These are phyloP conservation scores for Heterohyrax brucei DNA, from an alignment of 2,797 vertebrate species.

Conservation along the genomic window DNA sequence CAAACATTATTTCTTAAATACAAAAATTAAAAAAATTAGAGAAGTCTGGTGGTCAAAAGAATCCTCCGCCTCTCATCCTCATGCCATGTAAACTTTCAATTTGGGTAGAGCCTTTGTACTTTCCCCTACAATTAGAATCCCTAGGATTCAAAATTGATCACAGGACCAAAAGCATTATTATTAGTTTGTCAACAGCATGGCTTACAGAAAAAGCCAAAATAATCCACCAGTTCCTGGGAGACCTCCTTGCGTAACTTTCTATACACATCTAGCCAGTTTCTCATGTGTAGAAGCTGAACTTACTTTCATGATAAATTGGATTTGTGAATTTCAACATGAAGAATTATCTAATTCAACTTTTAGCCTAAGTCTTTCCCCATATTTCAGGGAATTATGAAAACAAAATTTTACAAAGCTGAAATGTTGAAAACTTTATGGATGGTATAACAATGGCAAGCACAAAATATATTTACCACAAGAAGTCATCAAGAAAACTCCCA, in stretches of 20 bases:
- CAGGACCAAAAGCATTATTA: conserved; percentile 14
- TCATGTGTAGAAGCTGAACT: not conserved
- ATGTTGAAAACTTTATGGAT: conserved; percentile 1
- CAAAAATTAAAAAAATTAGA: conserved; percentile 8
- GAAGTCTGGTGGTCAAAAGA: not conserved
- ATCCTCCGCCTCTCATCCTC: not conserved
- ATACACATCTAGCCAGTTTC: not conserved
- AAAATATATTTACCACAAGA: conserved; percentile 7
- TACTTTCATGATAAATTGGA: not conserved
- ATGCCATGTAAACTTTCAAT: not conserved
- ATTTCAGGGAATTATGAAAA: conserved; percentile 18
- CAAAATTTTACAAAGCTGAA: not conserved
- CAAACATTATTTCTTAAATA: conserved; percentile 40
- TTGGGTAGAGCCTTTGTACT: not conserved
- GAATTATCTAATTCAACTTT: conserved; percentile 28
- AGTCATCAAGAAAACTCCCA: not conserved
- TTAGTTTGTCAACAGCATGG: conserved; percentile 13
- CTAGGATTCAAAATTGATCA: conserved; percentile 36
- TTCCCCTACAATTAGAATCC: conserved; percentile 5
- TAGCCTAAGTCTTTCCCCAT: conserved; percentile 8
- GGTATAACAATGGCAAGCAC: not conserved
- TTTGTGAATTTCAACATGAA: conserved; percentile 63
- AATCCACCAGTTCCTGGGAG: not conserved
- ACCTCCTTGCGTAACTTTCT: not conserved
- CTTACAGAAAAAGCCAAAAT: conserved; percentile 39